Base-by-base conservation (phyloP, 1,140 invertebrate genomes). In the Rhizoglyphus robini region DNA sequence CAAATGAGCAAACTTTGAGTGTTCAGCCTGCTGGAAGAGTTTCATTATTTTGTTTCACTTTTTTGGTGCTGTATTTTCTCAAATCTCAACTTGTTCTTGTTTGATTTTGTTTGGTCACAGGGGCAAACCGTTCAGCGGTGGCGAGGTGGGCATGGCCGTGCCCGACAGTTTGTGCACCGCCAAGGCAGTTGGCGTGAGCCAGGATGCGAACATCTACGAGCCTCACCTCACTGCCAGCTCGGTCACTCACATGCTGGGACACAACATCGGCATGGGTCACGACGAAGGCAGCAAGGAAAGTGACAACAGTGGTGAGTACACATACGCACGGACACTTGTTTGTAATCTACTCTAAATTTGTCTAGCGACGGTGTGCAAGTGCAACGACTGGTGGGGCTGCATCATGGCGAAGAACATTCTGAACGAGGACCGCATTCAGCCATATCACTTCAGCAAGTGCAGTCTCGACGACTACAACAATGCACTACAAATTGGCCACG, bases 221-320 rank as follows among this genome's bases (percentile, higher is more conserved):
- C 90, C 90, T 0, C 91, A 96, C 78, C 82, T 96, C 18, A 79
- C 93, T 20, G 92, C 90, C 1, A 88, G 88, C 11, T 91, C 90
- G 18, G 86, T 96, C 84, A 88, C 90, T 13, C 92, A 96, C 74
- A 94, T 95, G 90, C 90, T 95, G 70, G 91, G 92, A 20, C 93
- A 97, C 72, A 96, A 94, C 75, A 86, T 97, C 68, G 92, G 93
- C 73, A 88, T 94, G 86, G 84, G 83, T 1, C 93, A 97, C 77
- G 92, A 68, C 63, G 67, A 68, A 30, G 88, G 91, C 71, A 86
- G 85, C 64, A 80, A 88, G 82, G 79, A 85, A 61, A 5, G 32
- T 34, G 30, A 29, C 32, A 66, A 25, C 20, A 48, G 13, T 25
- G 2, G 18, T 58, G 13, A 38, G 41, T 0, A 15, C 23, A 18